Evolutionary conservation across 2,113 vertebrate genomes (phyloP), one percentile per base, ranked within the genome.

Genomic region (Ondatra zibethicus): DNA sequence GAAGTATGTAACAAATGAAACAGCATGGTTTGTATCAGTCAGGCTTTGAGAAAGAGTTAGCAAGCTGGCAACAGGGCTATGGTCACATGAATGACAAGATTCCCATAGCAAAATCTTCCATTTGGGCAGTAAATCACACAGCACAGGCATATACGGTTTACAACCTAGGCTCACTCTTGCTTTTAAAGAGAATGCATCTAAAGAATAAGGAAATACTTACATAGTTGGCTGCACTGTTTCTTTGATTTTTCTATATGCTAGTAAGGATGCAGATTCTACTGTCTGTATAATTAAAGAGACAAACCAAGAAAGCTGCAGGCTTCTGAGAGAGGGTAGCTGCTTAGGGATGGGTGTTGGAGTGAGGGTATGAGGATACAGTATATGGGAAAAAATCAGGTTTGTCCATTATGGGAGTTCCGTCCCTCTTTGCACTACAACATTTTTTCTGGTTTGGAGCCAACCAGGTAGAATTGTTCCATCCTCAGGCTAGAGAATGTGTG

Each of bases 191-290:
- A 76, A 97, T 87, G 36, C 63, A 93, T 89, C 92, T 87, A 94
- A 96, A 97, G 63, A 97, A 98, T 68, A 68, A 98, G 97, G 95
- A 96, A 97, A 97, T 94, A 98, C 92, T 98, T 98, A 98, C 93
- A 98, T 1, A 39, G 96, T 66, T 97, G 70, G 78, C 78, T 97
- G 95, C 92, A 98, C 3, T 96, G 89, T 97, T 94, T 96, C 92
- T 98, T 81, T 97, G 92, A 94, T 96, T 98, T 98, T 98, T 97
- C 96, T 98, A 5, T 91, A 95, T 97, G 98, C 97, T 98, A 98
- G 73, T 93, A 97, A 97, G 78, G 95, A 97, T 92, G 92, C 36
- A 93, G 96, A 97, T 97, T 96, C 95, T 98, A 98, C 87, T 96
- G 45, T 97, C 93, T 97, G 73, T 94, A 78, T 95, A 97, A 98